phyloP scores from a whole-genome alignment of 2,113 vertebrate species.

The Odobenus rosmarus region DNA sequence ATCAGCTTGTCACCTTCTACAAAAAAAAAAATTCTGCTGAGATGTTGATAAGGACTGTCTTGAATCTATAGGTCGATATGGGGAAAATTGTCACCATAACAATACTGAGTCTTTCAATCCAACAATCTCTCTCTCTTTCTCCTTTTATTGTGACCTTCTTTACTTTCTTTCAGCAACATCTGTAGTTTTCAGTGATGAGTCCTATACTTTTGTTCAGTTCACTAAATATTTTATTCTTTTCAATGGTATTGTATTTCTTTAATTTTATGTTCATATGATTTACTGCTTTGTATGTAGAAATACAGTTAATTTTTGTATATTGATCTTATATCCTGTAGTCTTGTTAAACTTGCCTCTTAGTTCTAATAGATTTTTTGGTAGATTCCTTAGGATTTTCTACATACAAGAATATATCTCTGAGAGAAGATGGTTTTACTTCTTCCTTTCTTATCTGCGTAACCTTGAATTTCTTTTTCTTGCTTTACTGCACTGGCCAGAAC shows the following conservation, averaged over 20 bases:
- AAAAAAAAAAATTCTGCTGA: not conserved
- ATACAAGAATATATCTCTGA: not conserved
- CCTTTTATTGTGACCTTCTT: constrained; percentile 25
- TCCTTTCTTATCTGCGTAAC: not conserved
- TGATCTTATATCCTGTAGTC: not conserved
- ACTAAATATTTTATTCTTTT: constrained; percentile 33
- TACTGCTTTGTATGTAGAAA: constrained; percentile 4
- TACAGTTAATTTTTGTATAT: not conserved
- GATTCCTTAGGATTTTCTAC: constrained; percentile 29
- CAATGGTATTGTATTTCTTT: not conserved
- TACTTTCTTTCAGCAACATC: not conserved
- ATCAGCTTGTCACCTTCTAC: not conserved
- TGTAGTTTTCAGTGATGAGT: constrained; percentile 16
- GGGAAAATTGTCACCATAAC: not conserved
- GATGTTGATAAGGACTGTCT: not conserved
- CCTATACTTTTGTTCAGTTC: not conserved
- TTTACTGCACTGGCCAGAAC: not conserved
- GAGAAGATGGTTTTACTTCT: not conserved
- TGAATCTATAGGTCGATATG: not conserved
- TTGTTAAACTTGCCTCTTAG: constrained; percentile 5
- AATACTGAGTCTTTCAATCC: not conserved
- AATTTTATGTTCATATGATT: constrained; percentile 44
- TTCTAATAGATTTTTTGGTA: not conserved
- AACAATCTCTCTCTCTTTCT: not conserved
- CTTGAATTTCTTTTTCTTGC: constrained; percentile 44